A percentile compares a stretch with the other conserved stretches of the same genome.
Evolutionary conservation across 2,888 invertebrate species (phyloP).

Genomic region (Hololepta plana): DNA sequence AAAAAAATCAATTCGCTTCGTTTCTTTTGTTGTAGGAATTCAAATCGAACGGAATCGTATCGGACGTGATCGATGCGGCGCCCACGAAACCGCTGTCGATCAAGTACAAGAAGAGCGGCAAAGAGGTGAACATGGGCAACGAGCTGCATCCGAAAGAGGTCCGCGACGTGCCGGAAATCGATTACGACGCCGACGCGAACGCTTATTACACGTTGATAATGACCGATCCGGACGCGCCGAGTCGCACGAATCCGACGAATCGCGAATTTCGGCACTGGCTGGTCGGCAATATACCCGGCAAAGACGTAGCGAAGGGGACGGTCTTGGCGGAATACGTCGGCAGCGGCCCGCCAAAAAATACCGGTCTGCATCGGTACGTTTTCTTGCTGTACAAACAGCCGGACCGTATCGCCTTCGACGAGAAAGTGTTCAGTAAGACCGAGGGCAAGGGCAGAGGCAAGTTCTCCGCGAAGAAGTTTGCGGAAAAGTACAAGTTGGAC

Average conservation of each 20-base stretch:
- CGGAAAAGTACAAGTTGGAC: conserved; percentile 37
- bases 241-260: conserved; percentile 42
- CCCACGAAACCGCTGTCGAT: conserved; percentile 1
- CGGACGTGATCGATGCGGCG: conserved; percentile 1
- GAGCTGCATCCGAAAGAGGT: conserved; percentile 12
- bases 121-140: conserved; percentile 9
- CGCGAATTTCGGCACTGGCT: conserved; percentile 62
- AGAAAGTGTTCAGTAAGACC: conserved; percentile 28
- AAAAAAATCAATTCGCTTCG: too few species aligned
- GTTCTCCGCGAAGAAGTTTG: conserved; percentile 27
- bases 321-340: conserved; percentile 48
- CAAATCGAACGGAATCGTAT: too few species aligned
- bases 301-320: conserved; percentile 38
- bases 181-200: conserved; percentile 5
- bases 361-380: conserved; percentile 54
- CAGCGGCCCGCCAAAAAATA: conserved; percentile 52
- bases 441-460: conserved; percentile 25
- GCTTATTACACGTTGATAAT: conserved; percentile 9
- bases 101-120: too few species aligned
- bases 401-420: conserved; percentile 24
- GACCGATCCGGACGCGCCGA: conserved; percentile 60
- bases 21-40: too few species aligned
- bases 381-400: conserved; percentile 52
- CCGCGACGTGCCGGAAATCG: conserved; percentile 9
- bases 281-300: conserved; percentile 52